Percentiles rank a stretch among this genome's conserved stretches.
Evolutionary conservation across 2,888 invertebrate species (phyloP).

Genomic region (Conops quadrifasciatus): DNA sequence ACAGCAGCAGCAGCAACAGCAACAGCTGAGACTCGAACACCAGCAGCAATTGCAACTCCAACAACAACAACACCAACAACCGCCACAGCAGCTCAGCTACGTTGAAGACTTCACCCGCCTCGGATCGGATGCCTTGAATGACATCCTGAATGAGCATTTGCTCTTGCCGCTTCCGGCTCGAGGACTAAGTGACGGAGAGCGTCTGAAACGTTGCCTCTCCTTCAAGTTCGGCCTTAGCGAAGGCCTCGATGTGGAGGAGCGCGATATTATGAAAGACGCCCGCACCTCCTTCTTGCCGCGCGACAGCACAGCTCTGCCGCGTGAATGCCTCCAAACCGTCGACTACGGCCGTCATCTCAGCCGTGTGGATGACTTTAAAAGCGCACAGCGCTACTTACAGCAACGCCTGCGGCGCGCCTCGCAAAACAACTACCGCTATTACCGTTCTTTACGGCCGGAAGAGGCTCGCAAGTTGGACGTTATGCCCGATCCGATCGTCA

Average conservation of each 20-base stretch:
- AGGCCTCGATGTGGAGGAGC: slow-evolving; percentile 67
- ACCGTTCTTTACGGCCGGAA: background rate
- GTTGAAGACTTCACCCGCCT: slow-evolving; percentile 38
- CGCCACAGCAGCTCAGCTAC: slow-evolving; percentile 4
- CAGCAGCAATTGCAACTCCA: slow-evolving; percentile 23
- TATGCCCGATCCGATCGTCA: slow-evolving; percentile 18
- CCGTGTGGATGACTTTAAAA: slow-evolving; percentile 28
- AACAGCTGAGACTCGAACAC: slow-evolving; percentile 32
- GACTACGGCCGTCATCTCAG: slow-evolving; percentile 40
- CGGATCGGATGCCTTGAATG: slow-evolving; percentile 42
- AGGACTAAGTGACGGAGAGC: slow-evolving; percentile 46
- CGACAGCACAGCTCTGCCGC: slow-evolving; percentile 67
- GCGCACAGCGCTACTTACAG: slow-evolving; percentile 20
- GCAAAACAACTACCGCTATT: slow-evolving; percentile 15
- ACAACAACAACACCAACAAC: slow-evolving; percentile 26
- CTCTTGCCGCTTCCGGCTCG: slow-evolving; percentile 41
- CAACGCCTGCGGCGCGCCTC: slow-evolving; percentile 14
- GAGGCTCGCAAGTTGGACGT: background rate
- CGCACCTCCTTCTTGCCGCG: slow-evolving; percentile 72
- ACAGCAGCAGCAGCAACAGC: slow-evolving; percentile 46
- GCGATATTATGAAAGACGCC: slow-evolving; percentile 71
- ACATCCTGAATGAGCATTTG: slow-evolving; percentile 46
- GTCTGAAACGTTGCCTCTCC: slow-evolving; percentile 55
- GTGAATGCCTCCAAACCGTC: slow-evolving; percentile 54
- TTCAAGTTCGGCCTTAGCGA: slow-evolving; percentile 57